Percentiles rank a stretch among this genome's conserved stretches.
Evolutionary conservation across 2,797 vertebrate genomes (phyloP).

Genomic region (Lagothrix lagotricha): DNA sequence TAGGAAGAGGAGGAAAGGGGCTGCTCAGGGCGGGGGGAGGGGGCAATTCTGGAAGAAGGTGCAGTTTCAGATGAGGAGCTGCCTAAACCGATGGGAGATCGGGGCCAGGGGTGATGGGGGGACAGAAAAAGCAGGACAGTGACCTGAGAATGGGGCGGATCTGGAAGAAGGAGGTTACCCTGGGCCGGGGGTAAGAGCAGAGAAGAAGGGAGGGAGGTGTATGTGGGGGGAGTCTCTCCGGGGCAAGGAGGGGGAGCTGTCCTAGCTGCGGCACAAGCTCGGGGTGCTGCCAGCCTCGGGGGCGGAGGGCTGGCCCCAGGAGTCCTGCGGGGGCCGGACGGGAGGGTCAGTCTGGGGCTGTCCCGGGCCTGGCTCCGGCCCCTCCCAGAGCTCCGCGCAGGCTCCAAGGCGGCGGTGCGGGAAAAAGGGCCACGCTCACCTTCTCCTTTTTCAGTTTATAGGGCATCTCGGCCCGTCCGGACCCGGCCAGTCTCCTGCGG

Average conservation of each 20-base stretch:
- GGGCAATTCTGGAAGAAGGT: constrained; percentile 24
- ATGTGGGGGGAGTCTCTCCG: constrained; percentile 9
- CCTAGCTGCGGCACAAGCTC: constrained; percentile 41
- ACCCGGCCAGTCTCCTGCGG: constrained; percentile 71
- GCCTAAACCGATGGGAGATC: neutral
- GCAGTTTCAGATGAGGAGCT: constrained; percentile 42
- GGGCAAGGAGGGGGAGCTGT: constrained; percentile 25
- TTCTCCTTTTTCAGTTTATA: constrained; percentile 87
- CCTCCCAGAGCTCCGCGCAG: constrained; percentile 61
- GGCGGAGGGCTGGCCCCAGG: constrained; percentile 44
- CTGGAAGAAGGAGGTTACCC: constrained; percentile 44
- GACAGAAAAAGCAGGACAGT: constrained; percentile 47
- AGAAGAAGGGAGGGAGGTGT: constrained; percentile 24
- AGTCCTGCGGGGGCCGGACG: constrained; percentile 68
- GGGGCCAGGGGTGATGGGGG: neutral
- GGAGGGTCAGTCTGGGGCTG: constrained; percentile 66
- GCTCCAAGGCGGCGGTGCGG: constrained; percentile 27
- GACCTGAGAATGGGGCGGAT: constrained; percentile 56
- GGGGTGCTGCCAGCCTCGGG: constrained; percentile 43
- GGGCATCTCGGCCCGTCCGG: constrained; percentile 83
- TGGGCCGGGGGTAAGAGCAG: neutral
- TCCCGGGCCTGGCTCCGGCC: constrained; percentile 75
- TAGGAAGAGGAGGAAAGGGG: constrained; percentile 25
- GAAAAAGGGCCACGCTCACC: constrained; percentile 74
- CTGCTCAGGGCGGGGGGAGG: neutral